phyloP scores from a whole-genome alignment of 1,140 invertebrate species.

The Uloborus diversus region DNA sequence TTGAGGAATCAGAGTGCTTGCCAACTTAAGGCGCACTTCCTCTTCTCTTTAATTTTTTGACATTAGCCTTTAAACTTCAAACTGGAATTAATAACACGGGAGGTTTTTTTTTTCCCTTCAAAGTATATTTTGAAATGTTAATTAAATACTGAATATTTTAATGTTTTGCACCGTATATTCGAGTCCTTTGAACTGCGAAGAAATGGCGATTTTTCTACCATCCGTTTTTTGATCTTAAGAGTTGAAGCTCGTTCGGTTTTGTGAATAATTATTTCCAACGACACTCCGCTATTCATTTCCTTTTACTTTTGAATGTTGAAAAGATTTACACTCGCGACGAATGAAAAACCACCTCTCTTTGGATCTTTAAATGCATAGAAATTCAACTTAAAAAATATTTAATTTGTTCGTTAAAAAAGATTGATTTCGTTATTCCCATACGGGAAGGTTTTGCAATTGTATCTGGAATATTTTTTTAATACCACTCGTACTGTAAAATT shows the following conservation, averaged over 20 bases:
- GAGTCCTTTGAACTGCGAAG: background rate
- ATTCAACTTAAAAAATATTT: too few relatives aligned
- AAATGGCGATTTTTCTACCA: background rate
- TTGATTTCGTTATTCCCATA: too few relatives aligned
- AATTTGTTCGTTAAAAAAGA: too few relatives aligned
- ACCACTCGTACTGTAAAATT: too few relatives aligned
- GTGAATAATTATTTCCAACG: too few relatives aligned
- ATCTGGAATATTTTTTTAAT: too few relatives aligned
- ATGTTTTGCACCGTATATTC: background rate
- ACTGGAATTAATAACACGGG: conserved; percentile 1
- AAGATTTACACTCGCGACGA: too few relatives aligned
- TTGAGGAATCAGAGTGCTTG: conserved; percentile 11
- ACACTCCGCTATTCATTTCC: too few relatives aligned
- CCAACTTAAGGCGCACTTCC: conserved; percentile 21
- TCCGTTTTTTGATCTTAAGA: background rate
- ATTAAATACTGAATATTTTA: conserved; percentile 29
- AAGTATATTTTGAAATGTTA: conserved; percentile 16
- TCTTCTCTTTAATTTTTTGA: conserved; percentile 16
- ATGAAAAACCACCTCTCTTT: too few relatives aligned
- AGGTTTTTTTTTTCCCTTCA: conserved; percentile 1
- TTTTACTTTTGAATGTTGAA: too few relatives aligned
- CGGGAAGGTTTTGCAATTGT: too few relatives aligned
- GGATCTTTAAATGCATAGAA: too few relatives aligned
- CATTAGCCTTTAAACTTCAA: conserved; percentile 28
- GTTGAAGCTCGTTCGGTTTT: background rate